Base-by-base conservation (phyloP, 1,140 invertebrate genomes). In the Saccostrea echinata region DNA sequence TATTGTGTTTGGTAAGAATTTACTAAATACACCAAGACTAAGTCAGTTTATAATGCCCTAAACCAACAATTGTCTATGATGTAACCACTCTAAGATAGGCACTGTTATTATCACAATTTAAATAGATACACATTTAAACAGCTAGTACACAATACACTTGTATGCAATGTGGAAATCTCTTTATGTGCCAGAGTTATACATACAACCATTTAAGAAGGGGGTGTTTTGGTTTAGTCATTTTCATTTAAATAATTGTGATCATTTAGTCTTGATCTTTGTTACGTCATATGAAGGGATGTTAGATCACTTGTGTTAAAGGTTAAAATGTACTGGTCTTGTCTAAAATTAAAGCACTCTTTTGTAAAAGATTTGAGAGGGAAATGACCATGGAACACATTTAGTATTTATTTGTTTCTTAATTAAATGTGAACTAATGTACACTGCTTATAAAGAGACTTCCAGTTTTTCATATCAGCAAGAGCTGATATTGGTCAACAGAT, bases 121-220 rank as follows among this genome's bases (percentile, higher is more conserved):
- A 76, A 76, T 27, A 76, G 68, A 76, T 33, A 76, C 30, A 76
- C 68, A 76, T 30, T 76, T 27, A 76, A 76, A 27, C 30, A 33
- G n/a, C n/a, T n/a, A n/a, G 68, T 76, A 30, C 27, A 30, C 27
- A 76, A 30, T 27, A 76, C 55, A 61, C 55, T 6, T 9, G 9
- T 43, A 43, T 43, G 6, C 4, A 9, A 8, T 43, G 43, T 8
- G 6, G 9, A 43, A 43, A 2, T 43, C 43, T 43, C 43, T 3
- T 43, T 2, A 43, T 43, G 43, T 43, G 43, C 43, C 9, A 43
- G n/a, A n/a, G 1, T 43, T 43, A 0, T 43, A 43, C 43, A 43
- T 43, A 43, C n/a, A 43, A 43, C 43, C 4, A 6, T 43, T 43
- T 43, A 8, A 43, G 43, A 43, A 1, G 4, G 43, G 4, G 4